Base-by-base conservation (phyloP, 2,797 vertebrate genomes). In the Zenarchopterus dispar region DNA sequence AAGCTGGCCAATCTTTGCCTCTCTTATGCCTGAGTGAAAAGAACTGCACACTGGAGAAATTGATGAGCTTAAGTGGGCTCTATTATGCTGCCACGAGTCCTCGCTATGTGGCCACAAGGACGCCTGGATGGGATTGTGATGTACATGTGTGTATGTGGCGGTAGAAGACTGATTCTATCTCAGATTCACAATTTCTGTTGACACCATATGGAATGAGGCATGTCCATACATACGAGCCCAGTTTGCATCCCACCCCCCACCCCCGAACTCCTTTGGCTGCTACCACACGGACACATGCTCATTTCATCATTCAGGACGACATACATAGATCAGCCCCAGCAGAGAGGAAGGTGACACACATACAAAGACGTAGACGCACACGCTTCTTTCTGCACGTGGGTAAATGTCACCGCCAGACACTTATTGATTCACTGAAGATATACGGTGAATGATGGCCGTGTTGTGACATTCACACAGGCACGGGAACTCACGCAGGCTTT, bases 371-470 rank as follows among this genome's bases (percentile, higher is more conserved):
- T 28, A 33, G 17, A 52, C 43, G 21, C 61, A 60, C 63, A 59
- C 63, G 31, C 66, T 18, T 56, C 54, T 58, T 36, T 49, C 46
- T 48, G 67, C 65, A 83, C 82, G 62, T 76, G 81, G 77, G 77
- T 87, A 87, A 90, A 91, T 91, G 88, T 89, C 89, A 91, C 64
- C 68, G 71, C 57, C 70, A 64, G 84, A 84, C 83, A 77, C 50
- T 10, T 87, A 89, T 89, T 84, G 90, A 91, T 90, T 79, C 53
- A 60, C 58, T 55, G 71, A 33, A 88, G 88, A 91, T 91, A 88
- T 73, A 66, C 55, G 69, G 39, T 87, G 90, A 89, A 72, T 82
- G 87, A 91, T 88, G 84, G 82, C 73, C 54, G 21, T 75, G 79
- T 75, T 72, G 75, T 89, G 89, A 88, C 88, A 88, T 88, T 87